Base-by-base conservation (phyloP, 2,797 vertebrate genomes). In the Parauchenoglanis punctatus region DNA sequence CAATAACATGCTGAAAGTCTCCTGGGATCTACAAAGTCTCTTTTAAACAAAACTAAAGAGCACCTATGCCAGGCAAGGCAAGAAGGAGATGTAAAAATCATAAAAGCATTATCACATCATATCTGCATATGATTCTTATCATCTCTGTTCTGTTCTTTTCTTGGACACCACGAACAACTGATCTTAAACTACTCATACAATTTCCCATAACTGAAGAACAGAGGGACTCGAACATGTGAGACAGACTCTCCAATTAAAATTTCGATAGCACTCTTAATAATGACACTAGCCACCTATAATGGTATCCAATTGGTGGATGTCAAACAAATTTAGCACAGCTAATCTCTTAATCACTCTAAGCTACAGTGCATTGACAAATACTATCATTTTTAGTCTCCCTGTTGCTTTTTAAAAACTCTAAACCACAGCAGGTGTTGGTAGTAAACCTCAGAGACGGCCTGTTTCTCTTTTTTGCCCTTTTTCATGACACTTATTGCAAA, bases 401-500 rank as follows among this genome's bases (percentile, higher is more conserved):
- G 63, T 78, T 89, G 54, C 87, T 82, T 90, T 90, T 88, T 72
- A 88, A 85, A 83, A 81, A 25, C 61, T 82, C 81, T 63, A 90
- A 91, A 91, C 90, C 91, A 90, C 89, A 91, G 58, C 91, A 92
- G 92, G 92, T 92, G 87, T n/a, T 72, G 75, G 83, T 83, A 85
- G 77, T 75, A 86, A 84, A 90, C 89, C 87, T 85, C 86, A 87
- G 70, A 88, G 87, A 89, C 63, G 72, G 86, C 35, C 63, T 35
- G 59, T 88, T 89, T 92, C 85, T 86, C 87, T 76, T 91, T 87
- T 88, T 72, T 67, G 44, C 40, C 46, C 31, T 75, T 88, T 90
- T 75, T 81, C 78, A 89, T 58, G 73, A 58, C 35, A 52, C 58
- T 84, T 88, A 89, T 90, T 91, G 70, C 89, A 89, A 88, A 90